Evolutionary conservation across 2,888 invertebrate species (phyloP), one percentile per base, ranked within the genome.

Genomic region (Idaea aversata): DNA sequence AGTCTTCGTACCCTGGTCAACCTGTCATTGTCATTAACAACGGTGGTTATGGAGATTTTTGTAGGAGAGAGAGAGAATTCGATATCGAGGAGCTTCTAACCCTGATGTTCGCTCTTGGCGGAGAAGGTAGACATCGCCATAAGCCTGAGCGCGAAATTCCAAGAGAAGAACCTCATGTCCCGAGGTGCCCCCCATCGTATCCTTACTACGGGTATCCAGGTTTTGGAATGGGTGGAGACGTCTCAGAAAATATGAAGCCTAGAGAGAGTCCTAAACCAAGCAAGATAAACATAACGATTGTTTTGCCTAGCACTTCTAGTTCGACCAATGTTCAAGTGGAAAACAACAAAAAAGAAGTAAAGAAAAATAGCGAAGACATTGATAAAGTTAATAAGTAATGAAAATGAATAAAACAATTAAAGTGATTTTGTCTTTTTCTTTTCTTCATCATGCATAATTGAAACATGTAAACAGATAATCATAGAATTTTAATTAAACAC

Each of bases 11-110:
- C 15, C 65, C 67, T 25, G 66, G 67, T 15, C 65, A 69, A 36
- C 67, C 71, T 1, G 65, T 67, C 13, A 71, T 71, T 34, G 65
- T 69, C 34, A 71, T 71, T 10, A 68, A 68, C 57, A 71, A 68
- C 60, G 63, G 65, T 47, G 65, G 67, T 3, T 59, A 57, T 25
- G 63, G 65, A 5, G 65, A 64, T 6, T 60, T 61, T 5, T 57
- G 64, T 58, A 63, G 65, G 47, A 63, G 63, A 35, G 57, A 59
- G 25, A 63, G 59, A 61, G 57, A 58, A 7, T 62, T 63, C 16
- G 65, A 64, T 62, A 65, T 58, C 62, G 61, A 58, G 34, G 34
- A 57, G 47, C 13, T 59, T 59, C 34, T 59, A 61, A 61, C 61
- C 38, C 63, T 47, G 61, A 16, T 59, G 16, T 59, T 59, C 2